These are phyloP conservation scores for Epinephelus lanceolatus DNA, from an alignment of 2,113 vertebrate genomes.

Conservation along the genomic window DNA sequence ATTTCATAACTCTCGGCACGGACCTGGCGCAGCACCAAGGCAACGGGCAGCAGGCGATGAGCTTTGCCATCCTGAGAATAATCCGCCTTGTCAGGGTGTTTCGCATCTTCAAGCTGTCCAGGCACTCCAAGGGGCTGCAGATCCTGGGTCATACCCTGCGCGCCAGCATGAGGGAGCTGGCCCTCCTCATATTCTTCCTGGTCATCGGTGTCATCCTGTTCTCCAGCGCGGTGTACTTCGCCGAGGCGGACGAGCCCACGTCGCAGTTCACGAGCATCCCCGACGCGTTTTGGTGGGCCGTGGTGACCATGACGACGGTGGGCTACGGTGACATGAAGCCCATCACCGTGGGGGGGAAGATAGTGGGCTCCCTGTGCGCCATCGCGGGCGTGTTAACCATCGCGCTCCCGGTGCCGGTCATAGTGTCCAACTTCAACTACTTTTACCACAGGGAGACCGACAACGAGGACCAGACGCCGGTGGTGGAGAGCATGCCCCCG, in stretches of 20 bases:
- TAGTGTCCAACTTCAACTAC: conserved; percentile 99
- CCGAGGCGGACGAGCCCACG: conserved; percentile 95
- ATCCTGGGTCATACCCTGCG: conserved; percentile 97
- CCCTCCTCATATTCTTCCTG: conserved; percentile 98
- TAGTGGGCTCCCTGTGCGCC: conserved; percentile 98
- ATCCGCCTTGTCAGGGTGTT: conserved; percentile 97
- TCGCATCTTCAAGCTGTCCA: conserved; percentile 98
- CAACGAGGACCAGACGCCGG: conserved; percentile 92
- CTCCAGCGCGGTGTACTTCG: conserved; percentile 99
- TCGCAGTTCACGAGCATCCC: conserved; percentile 99
- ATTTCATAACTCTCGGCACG: conserved; percentile 98
- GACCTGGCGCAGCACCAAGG: conserved; percentile 94
- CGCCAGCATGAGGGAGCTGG: conserved; percentile 98
- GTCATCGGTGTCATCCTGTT: conserved; percentile 99
- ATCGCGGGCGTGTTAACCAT: conserved; percentile 98
- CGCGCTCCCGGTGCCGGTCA: conserved; percentile 98
- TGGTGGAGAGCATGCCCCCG: conserved; percentile 90
- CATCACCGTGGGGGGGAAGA: conserved; percentile 98
- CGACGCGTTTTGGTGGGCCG: conserved; percentile 99
- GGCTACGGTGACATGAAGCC: conserved; percentile 99
- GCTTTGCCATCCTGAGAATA: conserved; percentile 97
- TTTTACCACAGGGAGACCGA: conserved; percentile 99
- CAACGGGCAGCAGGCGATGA: conserved; percentile 96
- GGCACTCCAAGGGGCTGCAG: conserved; percentile 98
- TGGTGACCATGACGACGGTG: conserved; percentile 99